Evolutionary conservation across 2,888 invertebrate species (phyloP).

Genomic region (Ecliptopera silaceata): DNA sequence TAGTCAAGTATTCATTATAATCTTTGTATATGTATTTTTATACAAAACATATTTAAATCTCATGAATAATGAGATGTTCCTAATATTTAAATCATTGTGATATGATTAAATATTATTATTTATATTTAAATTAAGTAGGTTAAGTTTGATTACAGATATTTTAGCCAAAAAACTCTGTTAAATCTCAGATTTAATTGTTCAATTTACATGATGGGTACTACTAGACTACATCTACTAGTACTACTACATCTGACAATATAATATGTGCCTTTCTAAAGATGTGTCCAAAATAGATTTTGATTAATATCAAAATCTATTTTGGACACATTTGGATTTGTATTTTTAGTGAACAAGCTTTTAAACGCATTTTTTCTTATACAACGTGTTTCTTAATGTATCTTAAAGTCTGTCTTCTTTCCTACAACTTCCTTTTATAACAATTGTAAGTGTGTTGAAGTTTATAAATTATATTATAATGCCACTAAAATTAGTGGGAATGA

Average conservation of each 20-base stretch:
- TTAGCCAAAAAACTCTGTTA: neutral
- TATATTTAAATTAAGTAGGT: slow-evolving; percentile 9
- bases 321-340: neutral
- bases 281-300: neutral
- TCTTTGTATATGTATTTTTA: neutral
- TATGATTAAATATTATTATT: slow-evolving; percentile 31
- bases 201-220: neutral
- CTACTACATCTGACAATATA: neutral
- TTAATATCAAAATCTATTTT: too few species aligned
- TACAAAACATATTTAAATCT: neutral
- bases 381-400: too few species aligned
- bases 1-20: neutral
- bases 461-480: too few species aligned
- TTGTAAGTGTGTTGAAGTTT: too few species aligned
- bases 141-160: slow-evolving; percentile 3
- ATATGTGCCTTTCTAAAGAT: neutral
- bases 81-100: slow-evolving; percentile 30
- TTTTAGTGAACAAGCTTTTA: neutral
- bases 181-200: neutral
- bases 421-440: too few species aligned
- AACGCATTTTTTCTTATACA: neutral
- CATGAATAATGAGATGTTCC: slow-evolving; percentile 14
- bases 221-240: too few species aligned
- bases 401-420: too few species aligned
- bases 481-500: too few species aligned